phyloP scores from a whole-genome alignment of 2,797 vertebrate genomes.

The Poeciliopsis gracilis region DNA sequence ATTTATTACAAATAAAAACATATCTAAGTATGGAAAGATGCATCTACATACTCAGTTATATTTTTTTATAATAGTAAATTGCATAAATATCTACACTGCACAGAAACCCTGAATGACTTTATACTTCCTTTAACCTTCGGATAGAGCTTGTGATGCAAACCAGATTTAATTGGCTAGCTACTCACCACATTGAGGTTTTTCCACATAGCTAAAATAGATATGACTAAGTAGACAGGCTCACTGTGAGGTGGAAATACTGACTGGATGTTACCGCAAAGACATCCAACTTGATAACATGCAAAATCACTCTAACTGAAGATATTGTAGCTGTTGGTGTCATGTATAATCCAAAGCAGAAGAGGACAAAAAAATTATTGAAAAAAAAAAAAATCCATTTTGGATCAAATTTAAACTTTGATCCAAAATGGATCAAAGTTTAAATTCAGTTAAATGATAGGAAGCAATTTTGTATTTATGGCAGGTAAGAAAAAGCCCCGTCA shows the following conservation, averaged over 20 bases:
- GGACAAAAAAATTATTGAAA: not conserved
- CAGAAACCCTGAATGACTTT: not conserved
- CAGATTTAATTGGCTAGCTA: not conserved
- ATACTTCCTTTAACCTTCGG: not conserved
- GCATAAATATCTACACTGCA: not conserved
- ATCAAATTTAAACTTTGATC: too few relatives aligned
- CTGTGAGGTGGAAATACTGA: not conserved
- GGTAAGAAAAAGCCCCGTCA: not conserved
- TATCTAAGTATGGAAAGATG: not conserved
- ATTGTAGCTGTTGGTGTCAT: not conserved
- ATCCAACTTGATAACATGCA: not conserved
- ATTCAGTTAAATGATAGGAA: not conserved
- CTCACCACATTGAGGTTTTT: not conserved
- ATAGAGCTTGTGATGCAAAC: not conserved
- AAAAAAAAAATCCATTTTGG: too few relatives aligned
- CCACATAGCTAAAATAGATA: not conserved
- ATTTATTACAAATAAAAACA: not conserved
- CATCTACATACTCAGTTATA: not conserved
- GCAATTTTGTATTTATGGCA: not conserved
- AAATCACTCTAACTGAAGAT: not conserved
- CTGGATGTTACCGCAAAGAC: not conserved
- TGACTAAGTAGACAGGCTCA: not conserved
- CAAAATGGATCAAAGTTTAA: not conserved
- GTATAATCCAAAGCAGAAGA: not conserved
- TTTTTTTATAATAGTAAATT: not conserved